Percentiles rank a stretch among this genome's conserved stretches.
Evolutionary conservation across 2,888 invertebrate species (phyloP).

Genomic region (Formica aserva): DNA sequence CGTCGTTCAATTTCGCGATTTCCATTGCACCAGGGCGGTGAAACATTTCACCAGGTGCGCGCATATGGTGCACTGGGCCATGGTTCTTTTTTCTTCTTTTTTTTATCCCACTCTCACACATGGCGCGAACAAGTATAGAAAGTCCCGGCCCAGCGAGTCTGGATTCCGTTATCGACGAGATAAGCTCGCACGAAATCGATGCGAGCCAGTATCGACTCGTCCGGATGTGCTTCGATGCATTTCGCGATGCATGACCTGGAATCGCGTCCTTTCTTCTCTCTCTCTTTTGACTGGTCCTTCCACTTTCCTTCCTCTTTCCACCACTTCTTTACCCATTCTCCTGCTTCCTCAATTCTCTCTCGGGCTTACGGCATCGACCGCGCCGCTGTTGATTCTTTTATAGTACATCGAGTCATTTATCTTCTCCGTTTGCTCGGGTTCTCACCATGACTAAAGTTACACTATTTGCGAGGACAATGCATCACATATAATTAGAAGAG

Average conservation of each 20-base stretch:
- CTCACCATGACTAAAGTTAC: slow-evolving; percentile 44
- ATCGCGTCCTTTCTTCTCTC: slow-evolving; percentile 45
- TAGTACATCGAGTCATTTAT: slow-evolving; percentile 54
- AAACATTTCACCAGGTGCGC: slow-evolving; percentile 30
- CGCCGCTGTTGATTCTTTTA: slow-evolving; percentile 49
- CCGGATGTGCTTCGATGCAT: slow-evolving; percentile 67
- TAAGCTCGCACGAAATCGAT: slow-evolving; percentile 70
- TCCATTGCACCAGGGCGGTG: slow-evolving; percentile 1
- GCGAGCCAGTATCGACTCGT: slow-evolving; percentile 65
- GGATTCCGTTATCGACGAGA: slow-evolving; percentile 69
- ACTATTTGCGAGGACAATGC: slow-evolving; percentile 54
- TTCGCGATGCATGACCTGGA: slow-evolving; percentile 64
- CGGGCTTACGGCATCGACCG: slow-evolving; percentile 55
- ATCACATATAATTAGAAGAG: slow-evolving; percentile 59
- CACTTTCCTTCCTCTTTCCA: slow-evolving; percentile 35
- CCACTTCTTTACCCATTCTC: slow-evolving; percentile 15
- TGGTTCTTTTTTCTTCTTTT: background rate
- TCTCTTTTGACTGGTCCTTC: slow-evolving; percentile 31
- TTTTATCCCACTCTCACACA: background rate
- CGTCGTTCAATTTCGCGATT: slow-evolving; percentile 38
- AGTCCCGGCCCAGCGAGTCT: slow-evolving; percentile 47
- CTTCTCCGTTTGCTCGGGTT: slow-evolving; percentile 46
- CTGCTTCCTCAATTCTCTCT: slow-evolving; percentile 26
- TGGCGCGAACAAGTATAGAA: slow-evolving; percentile 50
- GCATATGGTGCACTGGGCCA: slow-evolving; percentile 28